Conservation (phyloP, 1,140 invertebrate genomes). For the Drosophila sturtevanti region DNA sequence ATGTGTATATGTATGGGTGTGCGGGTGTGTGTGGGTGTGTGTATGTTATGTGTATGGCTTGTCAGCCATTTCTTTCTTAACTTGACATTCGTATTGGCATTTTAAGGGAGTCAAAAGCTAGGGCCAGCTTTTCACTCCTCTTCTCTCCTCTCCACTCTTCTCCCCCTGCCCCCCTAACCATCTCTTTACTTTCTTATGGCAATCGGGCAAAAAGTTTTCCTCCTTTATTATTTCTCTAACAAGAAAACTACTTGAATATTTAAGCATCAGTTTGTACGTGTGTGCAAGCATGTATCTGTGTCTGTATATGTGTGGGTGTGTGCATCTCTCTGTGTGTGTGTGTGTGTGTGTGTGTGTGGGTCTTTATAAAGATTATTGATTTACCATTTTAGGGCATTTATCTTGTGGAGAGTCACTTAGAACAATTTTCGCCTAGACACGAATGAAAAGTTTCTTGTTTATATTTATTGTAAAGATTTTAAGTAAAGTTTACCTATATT, state of each 20-base stretch:
- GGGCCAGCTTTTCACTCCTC: neutral
- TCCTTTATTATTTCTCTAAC: slow-evolving; percentile 10
- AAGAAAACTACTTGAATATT: slow-evolving; percentile 51
- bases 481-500: too few relatives aligned
- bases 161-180: neutral
- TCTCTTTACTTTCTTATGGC: neutral
- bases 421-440: neutral
- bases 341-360: slow-evolving; percentile 8
- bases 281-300: slow-evolving; percentile 1
- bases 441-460: too few relatives aligned
- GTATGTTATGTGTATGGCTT: slow-evolving; percentile 20
- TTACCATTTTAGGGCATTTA: slow-evolving; percentile 38
- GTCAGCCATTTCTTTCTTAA: slow-evolving; percentile 47
- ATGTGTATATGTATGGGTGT: neutral
- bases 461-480: too few relatives aligned
- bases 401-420: neutral
- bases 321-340: slow-evolving; percentile 2
- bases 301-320: neutral
- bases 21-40: neutral
- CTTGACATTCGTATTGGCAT: slow-evolving; percentile 49
- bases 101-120: slow-evolving; percentile 27
- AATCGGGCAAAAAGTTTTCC: slow-evolving; percentile 12
- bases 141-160: neutral
- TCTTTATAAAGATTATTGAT: slow-evolving; percentile 52
- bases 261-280: slow-evolving; percentile 34